Evolutionary conservation across 35 echinoderm and acorn worm species (phyloP).

Genomic region (Patiria miniata): DNA sequence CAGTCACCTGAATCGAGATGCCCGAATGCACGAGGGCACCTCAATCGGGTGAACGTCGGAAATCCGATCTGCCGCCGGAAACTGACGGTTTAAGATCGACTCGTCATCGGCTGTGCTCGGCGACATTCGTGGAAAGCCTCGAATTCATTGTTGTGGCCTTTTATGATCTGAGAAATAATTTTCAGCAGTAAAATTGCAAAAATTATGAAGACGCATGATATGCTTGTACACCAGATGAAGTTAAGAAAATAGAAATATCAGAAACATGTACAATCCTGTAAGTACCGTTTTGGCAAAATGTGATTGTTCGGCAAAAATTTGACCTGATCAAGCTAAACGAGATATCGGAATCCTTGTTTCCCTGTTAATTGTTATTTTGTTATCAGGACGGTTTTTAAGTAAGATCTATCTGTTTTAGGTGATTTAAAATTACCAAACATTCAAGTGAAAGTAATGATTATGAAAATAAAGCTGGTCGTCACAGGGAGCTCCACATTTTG

Average conservation of each 20-base stretch:
- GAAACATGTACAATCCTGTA: not conserved
- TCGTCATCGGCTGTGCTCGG: constrained; percentile 23
- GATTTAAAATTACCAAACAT: too few species aligned
- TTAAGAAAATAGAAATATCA: not conserved
- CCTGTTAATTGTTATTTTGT: too few species aligned
- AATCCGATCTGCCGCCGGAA: constrained; percentile 1
- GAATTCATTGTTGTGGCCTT: not conserved
- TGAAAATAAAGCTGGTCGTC: too few species aligned
- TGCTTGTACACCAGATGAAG: not conserved
- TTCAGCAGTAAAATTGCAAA: not conserved
- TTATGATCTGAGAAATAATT: not conserved
- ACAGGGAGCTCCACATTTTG: too few species aligned
- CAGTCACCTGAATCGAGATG: not conserved
- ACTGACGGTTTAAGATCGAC: constrained; percentile 3
- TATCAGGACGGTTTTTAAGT: too few species aligned
- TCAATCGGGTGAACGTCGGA: not conserved
- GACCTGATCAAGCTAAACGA: too few species aligned
- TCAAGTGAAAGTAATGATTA: too few species aligned
- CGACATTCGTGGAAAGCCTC: not conserved
- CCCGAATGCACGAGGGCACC: constrained; percentile 12
- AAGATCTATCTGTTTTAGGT: too few species aligned
- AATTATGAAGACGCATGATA: not conserved
- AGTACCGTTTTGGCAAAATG: not conserved
- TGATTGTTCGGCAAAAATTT: not conserved
- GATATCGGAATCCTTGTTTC: too few species aligned